phyloP scores from a whole-genome alignment of 2,888 invertebrate genomes.

The Prosapia bicincta region DNA sequence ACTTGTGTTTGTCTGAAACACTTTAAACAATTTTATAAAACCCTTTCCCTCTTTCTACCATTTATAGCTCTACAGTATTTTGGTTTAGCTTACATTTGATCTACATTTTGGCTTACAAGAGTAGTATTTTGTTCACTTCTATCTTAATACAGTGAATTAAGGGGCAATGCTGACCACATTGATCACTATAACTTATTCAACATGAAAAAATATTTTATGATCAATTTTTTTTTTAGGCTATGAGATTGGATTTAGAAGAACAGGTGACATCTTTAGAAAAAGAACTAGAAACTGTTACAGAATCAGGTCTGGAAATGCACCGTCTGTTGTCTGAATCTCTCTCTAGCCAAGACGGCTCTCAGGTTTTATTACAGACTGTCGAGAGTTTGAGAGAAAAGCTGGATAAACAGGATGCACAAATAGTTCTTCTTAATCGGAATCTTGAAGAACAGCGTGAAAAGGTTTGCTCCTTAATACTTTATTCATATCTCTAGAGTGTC shows the following conservation, averaged over 20 bases:
- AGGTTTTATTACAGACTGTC: slow-evolving; percentile 59
- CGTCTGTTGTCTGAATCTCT: slow-evolving; percentile 63
- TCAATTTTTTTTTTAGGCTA: slow-evolving; percentile 42
- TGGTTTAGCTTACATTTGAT: too few relatives aligned
- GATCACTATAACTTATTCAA: too few relatives aligned
- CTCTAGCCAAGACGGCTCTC: slow-evolving; percentile 60
- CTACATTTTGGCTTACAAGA: too few relatives aligned
- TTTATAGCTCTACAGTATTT: too few relatives aligned
- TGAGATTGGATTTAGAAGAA: slow-evolving; percentile 57
- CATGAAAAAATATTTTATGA: too few relatives aligned
- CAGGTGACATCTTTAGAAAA: slow-evolving; percentile 65
- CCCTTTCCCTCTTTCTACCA: too few relatives aligned
- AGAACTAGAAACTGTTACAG: slow-evolving; percentile 76
- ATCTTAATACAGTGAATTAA: too few relatives aligned
- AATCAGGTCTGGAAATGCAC: slow-evolving; percentile 72
- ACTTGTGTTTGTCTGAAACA: too few relatives aligned
- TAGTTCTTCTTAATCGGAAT: slow-evolving; percentile 47
- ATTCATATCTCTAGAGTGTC: too few relatives aligned
- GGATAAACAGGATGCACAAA: slow-evolving; percentile 60
- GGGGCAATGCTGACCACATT: too few relatives aligned
- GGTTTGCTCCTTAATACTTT: slow-evolving; percentile 40
- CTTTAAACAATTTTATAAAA: too few relatives aligned
- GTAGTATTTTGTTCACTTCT: too few relatives aligned
- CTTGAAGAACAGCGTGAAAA: slow-evolving; percentile 47
- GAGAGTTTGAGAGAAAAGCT: slow-evolving; percentile 63